Evolutionary conservation across 2,113 vertebrate species (phyloP).

Genomic region (Pterophyllum scalare): DNA sequence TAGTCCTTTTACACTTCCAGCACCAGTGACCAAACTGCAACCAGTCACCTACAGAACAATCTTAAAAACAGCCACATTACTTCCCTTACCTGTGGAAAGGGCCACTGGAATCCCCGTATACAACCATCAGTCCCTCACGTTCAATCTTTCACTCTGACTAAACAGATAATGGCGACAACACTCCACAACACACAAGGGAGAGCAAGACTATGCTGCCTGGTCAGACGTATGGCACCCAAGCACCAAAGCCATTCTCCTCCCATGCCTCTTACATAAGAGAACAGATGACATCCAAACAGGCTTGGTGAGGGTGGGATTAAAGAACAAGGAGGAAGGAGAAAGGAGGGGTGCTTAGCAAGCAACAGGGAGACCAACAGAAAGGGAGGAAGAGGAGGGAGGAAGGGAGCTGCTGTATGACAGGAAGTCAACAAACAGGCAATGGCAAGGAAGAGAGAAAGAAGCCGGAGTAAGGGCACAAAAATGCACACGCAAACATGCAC

Average conservation of each 20-base stretch:
- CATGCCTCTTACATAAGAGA: conserved; percentile 74
- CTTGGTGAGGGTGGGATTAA: conserved; percentile 66
- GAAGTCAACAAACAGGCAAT: conserved; percentile 65
- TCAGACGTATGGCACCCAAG: conserved; percentile 33
- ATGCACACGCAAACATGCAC: not conserved
- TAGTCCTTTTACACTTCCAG: not conserved
- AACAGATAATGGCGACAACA: conserved; percentile 19
- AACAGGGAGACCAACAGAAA: conserved; percentile 66
- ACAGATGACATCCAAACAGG: conserved; percentile 71
- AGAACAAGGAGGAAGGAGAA: conserved; percentile 51
- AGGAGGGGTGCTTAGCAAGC: conserved; percentile 13
- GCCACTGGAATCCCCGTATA: conserved; percentile 49
- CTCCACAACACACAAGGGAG: conserved; percentile 24
- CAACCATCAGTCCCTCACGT: conserved; percentile 57
- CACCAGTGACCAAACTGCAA: not conserved
- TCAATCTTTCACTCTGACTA: not conserved
- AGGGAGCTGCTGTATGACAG: conserved; percentile 45
- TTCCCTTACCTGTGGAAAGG: conserved; percentile 51
- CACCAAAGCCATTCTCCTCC: conserved; percentile 49
- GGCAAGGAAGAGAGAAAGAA: conserved; percentile 4
- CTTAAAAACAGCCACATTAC: not conserved
- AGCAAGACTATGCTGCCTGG: conserved; percentile 24
- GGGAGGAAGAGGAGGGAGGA: conserved; percentile 42
- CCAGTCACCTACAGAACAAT: not conserved
- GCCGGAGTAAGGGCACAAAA: conserved; percentile 14